Base-by-base conservation (phyloP, 2,888 invertebrate species). In the Parelbella ahira region DNA sequence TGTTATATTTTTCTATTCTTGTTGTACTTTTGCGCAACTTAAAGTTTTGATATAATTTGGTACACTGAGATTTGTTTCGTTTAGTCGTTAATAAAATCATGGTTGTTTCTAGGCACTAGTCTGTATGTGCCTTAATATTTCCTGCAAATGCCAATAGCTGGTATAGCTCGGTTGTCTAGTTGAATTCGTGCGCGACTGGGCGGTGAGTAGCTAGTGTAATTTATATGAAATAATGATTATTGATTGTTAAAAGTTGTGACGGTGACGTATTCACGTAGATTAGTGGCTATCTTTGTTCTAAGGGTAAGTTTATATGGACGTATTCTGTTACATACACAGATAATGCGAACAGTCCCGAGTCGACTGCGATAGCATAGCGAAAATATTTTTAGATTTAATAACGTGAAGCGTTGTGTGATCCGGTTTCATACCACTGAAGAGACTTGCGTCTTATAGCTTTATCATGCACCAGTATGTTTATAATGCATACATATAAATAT, bases 191-290 rank as follows among this genome's bases (percentile, higher is more conserved):
- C 58, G 66, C 60, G 60, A 55, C 59, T 59, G 61, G 58, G 66
- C 60, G 60, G 55, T 43, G 41, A 47, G 56, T 77, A 77, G 75
- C 41, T 80, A 78, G 77, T 58, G 54, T 76, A 73, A 75, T 73
- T 72, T 66, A 67, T 67, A 59, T 59, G 61, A 57, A 60, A n/a
- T n/a, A n/a, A n/a, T n/a, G n/a, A n/a, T n/a, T n/a, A n/a, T n/a
- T n/a, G n/a, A n/a, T n/a, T n/a, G n/a, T n/a, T n/a, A n/a, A 15
- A 15, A 15, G 15, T 15, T 3, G 15, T 15, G 15, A 4, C 15
- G 4, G 15, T 15, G n/a, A n/a, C n/a, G n/a, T n/a, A n/a, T n/a
- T n/a, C n/a, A n/a, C n/a, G n/a, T n/a, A n/a, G n/a, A n/a, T n/a
- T n/a, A n/a, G n/a, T n/a, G n/a, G n/a, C n/a, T n/a, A n/a, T n/a